Evolutionary conservation across 2,797 vertebrate genomes (phyloP), one percentile per base, ranked within the genome.

Genomic region (Alfaro cultratus): DNA sequence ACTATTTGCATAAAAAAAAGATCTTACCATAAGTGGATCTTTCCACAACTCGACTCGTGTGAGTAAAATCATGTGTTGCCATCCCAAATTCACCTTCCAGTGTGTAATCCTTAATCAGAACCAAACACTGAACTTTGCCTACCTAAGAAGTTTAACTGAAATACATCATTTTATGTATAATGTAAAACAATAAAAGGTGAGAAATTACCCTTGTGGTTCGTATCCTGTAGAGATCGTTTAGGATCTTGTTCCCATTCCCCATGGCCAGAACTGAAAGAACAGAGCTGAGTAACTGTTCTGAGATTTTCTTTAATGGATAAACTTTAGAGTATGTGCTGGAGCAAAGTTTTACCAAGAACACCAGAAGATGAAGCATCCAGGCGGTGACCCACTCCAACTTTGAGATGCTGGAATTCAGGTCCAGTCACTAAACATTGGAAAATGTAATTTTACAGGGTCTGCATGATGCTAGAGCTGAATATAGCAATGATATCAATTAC

Each of bases 361-460:
- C 98, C 98, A 5, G 98, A 99, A 0, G 98, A 95, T 39, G 89
- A 94, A 2, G 70, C 64, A 84, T 99, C 98, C 92, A 99, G 94
- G 21, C 91, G 96, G 91, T 98, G 97, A 31, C 98, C 98, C 0
- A 96, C 95, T 70, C 97, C 98, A 1, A 99, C 90, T 79, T 83
- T 94, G 64, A 98, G 85, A 31, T 78, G 87, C 82, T 90, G 92
- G 90, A 96, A 97, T 74, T 91, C 91, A 1, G 97, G 97, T 81
- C 98, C 98, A 75, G 90, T 92, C 7, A 99, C 98, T 99, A 80
- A 92, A 88, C 7, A 83, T 12, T 1, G 45, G 39, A 79, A 53
- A 72, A 31, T 1, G 29, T 1, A 23, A 49, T 36, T 51, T 36
- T 26, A 51, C 36, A 39, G 36, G 64, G 34, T 3, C 16, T 36